Conservation (phyloP, 2,113 vertebrate species). For the Isichthys henryi region DNA sequence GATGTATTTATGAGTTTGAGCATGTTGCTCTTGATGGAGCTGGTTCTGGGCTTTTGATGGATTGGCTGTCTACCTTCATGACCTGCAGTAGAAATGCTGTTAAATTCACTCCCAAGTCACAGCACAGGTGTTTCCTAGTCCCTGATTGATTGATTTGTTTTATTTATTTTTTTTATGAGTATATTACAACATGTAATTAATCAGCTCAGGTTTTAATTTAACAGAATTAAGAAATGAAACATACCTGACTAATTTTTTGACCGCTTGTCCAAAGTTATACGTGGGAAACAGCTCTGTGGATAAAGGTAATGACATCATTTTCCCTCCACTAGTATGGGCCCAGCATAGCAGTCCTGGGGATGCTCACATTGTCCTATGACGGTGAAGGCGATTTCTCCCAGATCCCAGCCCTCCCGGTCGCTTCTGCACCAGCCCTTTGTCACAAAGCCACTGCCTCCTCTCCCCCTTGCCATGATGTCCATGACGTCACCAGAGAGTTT, state of each 20-base stretch:
- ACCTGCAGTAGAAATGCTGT: not conserved
- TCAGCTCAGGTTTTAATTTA: not conserved
- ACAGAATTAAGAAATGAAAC: not conserved
- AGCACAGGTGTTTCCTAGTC: not conserved
- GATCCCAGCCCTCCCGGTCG: not conserved
- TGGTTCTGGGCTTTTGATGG: not conserved
- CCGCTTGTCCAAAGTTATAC: not conserved
- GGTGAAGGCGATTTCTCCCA: not conserved
- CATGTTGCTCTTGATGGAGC: not conserved
- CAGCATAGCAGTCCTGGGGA: not conserved
- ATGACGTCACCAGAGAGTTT: not conserved
- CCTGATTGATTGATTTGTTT: not conserved
- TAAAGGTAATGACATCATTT: not conserved
- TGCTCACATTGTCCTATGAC: not conserved
- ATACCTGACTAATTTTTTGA: not conserved
- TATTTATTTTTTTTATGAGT: not conserved
- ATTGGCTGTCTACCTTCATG: not conserved
- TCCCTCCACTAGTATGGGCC: not conserved
- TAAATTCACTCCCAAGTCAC: not conserved
- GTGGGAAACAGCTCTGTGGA: not conserved
- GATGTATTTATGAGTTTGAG: not conserved
- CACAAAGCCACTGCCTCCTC: not conserved
- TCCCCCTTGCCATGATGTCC: not conserved
- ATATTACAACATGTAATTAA: not conserved
- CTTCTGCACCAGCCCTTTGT: not conserved